Percentiles rank a stretch among this genome's conserved stretches.
Evolutionary conservation across 2,888 invertebrate genomes (phyloP).

Genomic region (Papilio gigon): DNA sequence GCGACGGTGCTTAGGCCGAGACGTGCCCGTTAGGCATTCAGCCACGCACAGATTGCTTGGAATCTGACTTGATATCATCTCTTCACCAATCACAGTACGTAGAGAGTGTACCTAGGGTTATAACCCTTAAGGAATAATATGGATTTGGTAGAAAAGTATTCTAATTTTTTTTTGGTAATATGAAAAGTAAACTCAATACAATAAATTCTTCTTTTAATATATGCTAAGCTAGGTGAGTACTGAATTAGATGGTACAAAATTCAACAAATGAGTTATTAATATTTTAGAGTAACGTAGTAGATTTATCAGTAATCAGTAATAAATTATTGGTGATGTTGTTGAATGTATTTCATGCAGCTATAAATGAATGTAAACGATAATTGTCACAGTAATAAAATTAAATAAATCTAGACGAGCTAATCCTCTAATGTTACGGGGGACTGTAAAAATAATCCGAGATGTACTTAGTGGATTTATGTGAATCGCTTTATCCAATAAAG

Average conservation of each 20-base stretch:
- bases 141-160: not conserved
- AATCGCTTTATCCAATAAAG: conserved; percentile 77
- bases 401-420: conserved; percentile 26
- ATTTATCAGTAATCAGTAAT: too few relatives aligned
- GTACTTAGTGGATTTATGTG: conserved; percentile 72
- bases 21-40: conserved; percentile 77
- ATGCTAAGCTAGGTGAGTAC: too few relatives aligned
- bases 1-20: conserved; percentile 55
- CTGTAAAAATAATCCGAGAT: conserved; percentile 45
- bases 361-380: conserved; percentile 11
- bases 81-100: conserved; percentile 47
- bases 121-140: not conserved
- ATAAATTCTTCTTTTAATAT: not conserved
- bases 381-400: conserved; percentile 38
- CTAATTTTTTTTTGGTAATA: not conserved
- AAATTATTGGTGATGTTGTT: not conserved
- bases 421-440: conserved; percentile 33
- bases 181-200: not conserved
- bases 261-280: too few relatives aligned
- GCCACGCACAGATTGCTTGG: conserved; percentile 65
- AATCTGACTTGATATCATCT: conserved; percentile 76
- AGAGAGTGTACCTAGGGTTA: conserved; percentile 33
- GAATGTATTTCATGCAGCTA: conserved; percentile 4
- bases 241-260: too few relatives aligned
- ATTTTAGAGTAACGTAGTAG: too few relatives aligned